A percentile compares a stretch with the other conserved stretches of the same genome.
Evolutionary conservation across 2,113 vertebrate genomes (phyloP).

Genomic region (Syrrhaptes paradoxus): DNA sequence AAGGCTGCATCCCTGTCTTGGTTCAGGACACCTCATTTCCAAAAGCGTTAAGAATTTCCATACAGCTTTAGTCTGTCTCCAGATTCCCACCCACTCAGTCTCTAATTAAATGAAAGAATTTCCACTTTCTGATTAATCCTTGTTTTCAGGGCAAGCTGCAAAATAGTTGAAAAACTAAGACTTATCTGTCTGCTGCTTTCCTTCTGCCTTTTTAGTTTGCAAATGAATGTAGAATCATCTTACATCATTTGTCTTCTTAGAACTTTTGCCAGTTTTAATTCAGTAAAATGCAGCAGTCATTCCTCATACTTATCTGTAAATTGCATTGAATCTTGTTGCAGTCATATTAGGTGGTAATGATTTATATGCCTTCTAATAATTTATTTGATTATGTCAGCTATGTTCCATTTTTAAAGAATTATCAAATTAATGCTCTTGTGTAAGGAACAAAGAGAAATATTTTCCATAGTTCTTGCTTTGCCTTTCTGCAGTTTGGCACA

Average conservation of each 20-base stretch:
- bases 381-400: conserved; percentile 78
- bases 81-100: conserved; percentile 25
- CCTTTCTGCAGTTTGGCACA: background rate
- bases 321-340: conserved; percentile 78
- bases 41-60: background rate
- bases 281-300: conserved; percentile 73
- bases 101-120: conserved; percentile 62
- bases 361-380: conserved; percentile 82
- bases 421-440: conserved; percentile 62
- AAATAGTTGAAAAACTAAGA: conserved; percentile 54
- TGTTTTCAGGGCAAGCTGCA: conserved; percentile 38
- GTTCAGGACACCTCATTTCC: background rate
- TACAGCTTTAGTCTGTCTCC: background rate
- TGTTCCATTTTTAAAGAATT: conserved; percentile 72
- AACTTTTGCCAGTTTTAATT: conserved; percentile 79
- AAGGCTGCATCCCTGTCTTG: background rate
- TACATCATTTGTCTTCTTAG: conserved; percentile 75
- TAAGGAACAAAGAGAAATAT: conserved; percentile 63
- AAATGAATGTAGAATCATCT: conserved; percentile 58
- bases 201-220: conserved; percentile 67
- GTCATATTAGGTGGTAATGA: conserved; percentile 80
- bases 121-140: conserved; percentile 63
- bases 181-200: conserved; percentile 59
- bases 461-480: conserved; percentile 39
- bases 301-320: conserved; percentile 82